Base-by-base conservation (phyloP, 2,113 vertebrate species). In the Sus scrofa region DNA sequence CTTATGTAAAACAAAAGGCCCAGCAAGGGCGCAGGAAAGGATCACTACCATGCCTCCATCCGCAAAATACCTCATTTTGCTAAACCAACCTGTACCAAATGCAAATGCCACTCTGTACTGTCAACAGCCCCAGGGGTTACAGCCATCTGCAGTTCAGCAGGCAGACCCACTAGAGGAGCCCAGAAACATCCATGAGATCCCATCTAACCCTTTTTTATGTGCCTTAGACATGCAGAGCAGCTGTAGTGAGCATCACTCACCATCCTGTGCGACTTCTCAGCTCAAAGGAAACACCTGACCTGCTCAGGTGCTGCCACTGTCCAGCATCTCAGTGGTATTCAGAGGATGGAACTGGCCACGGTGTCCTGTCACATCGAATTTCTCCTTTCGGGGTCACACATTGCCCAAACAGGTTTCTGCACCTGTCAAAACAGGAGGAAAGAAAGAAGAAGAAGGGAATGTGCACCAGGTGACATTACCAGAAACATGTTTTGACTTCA, bases 381-480 rank as follows among this genome's bases (percentile, higher is more conserved):
- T 50, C 96, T 98, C 97, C 95, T 98, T 94, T 78, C 26, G 58
- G 87, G 96, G 54, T 98, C 96, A 90, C 97, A 97, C 0, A 13
- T 67, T 32, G 32, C 97, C 99, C 99, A 99, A 89, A 99, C 87
- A 30, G 99, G 99, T 94, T 99, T 99, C 20, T 96, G 98, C 92
- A 99, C 98, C 99, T 99, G 98, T 13, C 95, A 96, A 97, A 98
- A 58, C 52, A 5, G 0, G 1, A 37, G 37, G 11, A 14, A 44
- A 16, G 10, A 22, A 20, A 78, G 83, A 34, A 30, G 86, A 60
- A 68, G 56, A 32, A 0, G 20, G 82, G 86, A 73, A 24, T 52
- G 60, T 60, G 67, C 62, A 5, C 75, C 20, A 4, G 54, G 77
- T 92, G 95, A 96, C 90, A 89, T 89, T 62, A 74, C 81, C 77